phyloP scores from a whole-genome alignment of 2,797 vertebrate species.

The Catamblyrhynchus diadema region DNA sequence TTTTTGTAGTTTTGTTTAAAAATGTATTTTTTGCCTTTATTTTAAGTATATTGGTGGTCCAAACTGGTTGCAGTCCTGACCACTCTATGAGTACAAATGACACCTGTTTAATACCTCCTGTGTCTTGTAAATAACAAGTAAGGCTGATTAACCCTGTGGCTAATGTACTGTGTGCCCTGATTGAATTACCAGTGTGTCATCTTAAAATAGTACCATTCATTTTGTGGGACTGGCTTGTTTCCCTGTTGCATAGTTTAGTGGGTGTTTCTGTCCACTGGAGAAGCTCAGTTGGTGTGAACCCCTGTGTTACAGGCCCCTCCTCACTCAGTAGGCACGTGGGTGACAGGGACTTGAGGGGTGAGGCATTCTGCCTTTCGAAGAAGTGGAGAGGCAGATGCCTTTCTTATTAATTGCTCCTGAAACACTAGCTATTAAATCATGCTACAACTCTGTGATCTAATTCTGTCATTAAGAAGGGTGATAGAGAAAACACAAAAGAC shows the following conservation, averaged over 20 bases:
- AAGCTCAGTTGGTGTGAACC: background rate
- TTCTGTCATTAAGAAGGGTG: background rate
- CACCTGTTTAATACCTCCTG: background rate
- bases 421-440: background rate
- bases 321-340: rapidly evolving
- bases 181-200: background rate
- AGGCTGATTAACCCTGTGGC: background rate
- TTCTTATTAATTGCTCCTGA: background rate
- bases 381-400: background rate
- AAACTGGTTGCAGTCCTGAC: background rate
- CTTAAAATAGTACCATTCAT: background rate
- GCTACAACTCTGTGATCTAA: background rate
- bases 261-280: rapidly evolving
- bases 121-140: background rate
- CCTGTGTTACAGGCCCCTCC: background rate
- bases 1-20: background rate
- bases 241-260: rapidly evolving
- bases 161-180: background rate
- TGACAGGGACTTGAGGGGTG: background rate
- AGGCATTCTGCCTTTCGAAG: background rate
- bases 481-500: background rate
- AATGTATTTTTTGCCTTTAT: background rate
- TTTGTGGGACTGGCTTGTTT: background rate
- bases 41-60: background rate
- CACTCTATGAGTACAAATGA: background rate